A percentile compares a stretch with the other conserved stretches of the same genome.
phyloP scores from a whole-genome alignment of 2,888 invertebrate genomes.

The Chrysodeixis includens region DNA sequence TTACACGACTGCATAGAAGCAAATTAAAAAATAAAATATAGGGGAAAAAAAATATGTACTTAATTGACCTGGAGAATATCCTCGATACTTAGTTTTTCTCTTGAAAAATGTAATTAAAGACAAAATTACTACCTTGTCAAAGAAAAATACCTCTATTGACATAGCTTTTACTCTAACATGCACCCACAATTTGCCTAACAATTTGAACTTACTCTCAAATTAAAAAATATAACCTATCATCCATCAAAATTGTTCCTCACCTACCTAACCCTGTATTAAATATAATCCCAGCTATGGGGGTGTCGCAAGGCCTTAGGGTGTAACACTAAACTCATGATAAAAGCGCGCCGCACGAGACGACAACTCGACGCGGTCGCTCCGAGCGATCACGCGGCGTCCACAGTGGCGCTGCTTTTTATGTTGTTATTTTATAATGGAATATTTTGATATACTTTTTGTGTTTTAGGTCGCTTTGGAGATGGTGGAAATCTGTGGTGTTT shows the following conservation, averaged over 20 bases:
- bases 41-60: not conserved
- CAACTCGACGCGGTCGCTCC: conserved; percentile 44
- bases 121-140: too few relatives aligned
- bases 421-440: too few relatives aligned
- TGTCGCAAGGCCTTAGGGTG: conserved; percentile 44
- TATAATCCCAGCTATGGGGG: conserved; percentile 50
- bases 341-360: conserved; percentile 60
- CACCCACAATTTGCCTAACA: too few relatives aligned
- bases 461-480: too few relatives aligned
- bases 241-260: conserved; percentile 4
- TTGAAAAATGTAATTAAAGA: too few relatives aligned
- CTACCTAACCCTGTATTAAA: conserved; percentile 46
- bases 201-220: too few relatives aligned
- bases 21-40: not conserved
- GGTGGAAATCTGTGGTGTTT: too few relatives aligned
- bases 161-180: too few relatives aligned
- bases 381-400: conserved; percentile 50
- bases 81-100: too few relatives aligned
- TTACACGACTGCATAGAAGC: not conserved
- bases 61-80: too few relatives aligned
- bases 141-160: too few relatives aligned
- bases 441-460: too few relatives aligned
- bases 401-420: conserved; percentile 33
- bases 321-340: conserved; percentile 72
- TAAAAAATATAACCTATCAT: not conserved